Conservation (phyloP, 2,888 invertebrate species). For the Tillus elongatus region DNA sequence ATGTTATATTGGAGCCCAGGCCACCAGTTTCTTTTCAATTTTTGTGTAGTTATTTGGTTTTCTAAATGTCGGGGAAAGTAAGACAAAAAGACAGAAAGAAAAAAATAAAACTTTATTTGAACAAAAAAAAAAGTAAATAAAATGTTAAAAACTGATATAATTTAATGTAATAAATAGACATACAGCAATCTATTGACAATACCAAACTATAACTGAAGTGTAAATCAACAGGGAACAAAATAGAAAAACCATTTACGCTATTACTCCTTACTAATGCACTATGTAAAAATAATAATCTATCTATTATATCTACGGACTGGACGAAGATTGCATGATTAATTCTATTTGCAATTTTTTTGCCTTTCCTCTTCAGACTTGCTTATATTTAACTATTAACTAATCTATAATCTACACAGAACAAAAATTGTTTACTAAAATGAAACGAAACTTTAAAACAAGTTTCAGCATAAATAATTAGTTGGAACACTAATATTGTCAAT, state of each 20-base stretch:
- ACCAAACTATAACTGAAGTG: not conserved
- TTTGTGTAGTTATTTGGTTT: too few species aligned
- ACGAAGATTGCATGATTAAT: conserved; percentile 1
- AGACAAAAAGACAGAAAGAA: conserved; percentile 1
- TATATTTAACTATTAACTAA: too few species aligned
- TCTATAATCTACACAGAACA: too few species aligned
- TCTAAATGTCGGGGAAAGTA: too few species aligned
- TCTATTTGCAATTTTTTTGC: conserved; percentile 3
- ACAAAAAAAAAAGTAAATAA: not conserved
- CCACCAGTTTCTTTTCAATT: too few species aligned
- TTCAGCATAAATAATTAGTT: too few species aligned
- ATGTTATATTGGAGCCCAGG: too few species aligned
- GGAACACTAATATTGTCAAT: too few species aligned
- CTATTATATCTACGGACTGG: not conserved
- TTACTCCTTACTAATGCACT: too few species aligned
- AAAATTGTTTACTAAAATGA: not conserved
- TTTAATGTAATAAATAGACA: not conserved
- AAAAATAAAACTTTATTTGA: conserved; percentile 1
- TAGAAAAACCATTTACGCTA: too few species aligned
- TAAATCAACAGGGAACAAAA: too few species aligned
- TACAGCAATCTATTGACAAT: not conserved
- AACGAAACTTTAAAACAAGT: conserved; percentile 1
- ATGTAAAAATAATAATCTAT: not conserved
- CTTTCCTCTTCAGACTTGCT: too few species aligned
- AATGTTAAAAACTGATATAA: not conserved